phyloP scores from a whole-genome alignment of 1,140 invertebrate genomes.

The Microplitis mediator region DNA sequence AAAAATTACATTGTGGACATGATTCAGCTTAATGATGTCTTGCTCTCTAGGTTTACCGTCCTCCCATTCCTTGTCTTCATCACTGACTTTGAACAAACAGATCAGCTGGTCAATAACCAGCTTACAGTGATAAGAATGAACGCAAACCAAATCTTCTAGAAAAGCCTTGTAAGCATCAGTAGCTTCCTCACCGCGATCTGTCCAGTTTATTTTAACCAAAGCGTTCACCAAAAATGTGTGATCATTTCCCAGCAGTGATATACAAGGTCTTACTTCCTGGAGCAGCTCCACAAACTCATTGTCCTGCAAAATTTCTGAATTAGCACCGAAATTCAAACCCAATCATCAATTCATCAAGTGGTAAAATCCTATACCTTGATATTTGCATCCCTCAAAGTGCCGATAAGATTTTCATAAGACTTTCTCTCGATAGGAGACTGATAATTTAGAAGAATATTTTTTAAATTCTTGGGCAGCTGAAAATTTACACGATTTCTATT shows the following conservation, averaged over 20 bases:
- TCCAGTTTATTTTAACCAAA: constrained; percentile 68
- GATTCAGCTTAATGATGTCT: constrained; percentile 58
- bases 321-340: constrained; percentile 20
- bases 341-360: background rate
- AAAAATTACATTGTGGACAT: constrained; percentile 66
- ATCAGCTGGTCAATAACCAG: constrained; percentile 67
- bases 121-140: constrained; percentile 68
- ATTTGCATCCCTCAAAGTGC: constrained; percentile 50
- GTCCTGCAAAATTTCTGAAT: constrained; percentile 58
- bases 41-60: constrained; percentile 54
- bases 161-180: constrained; percentile 67
- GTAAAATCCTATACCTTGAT: constrained; percentile 42
- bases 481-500: constrained; percentile 48
- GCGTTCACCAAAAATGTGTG: constrained; percentile 69
- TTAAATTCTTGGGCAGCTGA: constrained; percentile 51
- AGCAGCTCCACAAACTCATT: constrained; percentile 64
- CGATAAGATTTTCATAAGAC: constrained; percentile 56
- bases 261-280: constrained; percentile 63
- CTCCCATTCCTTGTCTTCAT: constrained; percentile 50
- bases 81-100: constrained; percentile 62
- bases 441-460: constrained; percentile 47
- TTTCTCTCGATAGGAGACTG: constrained; percentile 40
- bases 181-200: constrained; percentile 55
- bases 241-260: constrained; percentile 64
- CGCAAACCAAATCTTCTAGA: constrained; percentile 68